phyloP scores from a whole-genome alignment of 2,888 invertebrate species.

The Chrysotoxum bicinctum region DNA sequence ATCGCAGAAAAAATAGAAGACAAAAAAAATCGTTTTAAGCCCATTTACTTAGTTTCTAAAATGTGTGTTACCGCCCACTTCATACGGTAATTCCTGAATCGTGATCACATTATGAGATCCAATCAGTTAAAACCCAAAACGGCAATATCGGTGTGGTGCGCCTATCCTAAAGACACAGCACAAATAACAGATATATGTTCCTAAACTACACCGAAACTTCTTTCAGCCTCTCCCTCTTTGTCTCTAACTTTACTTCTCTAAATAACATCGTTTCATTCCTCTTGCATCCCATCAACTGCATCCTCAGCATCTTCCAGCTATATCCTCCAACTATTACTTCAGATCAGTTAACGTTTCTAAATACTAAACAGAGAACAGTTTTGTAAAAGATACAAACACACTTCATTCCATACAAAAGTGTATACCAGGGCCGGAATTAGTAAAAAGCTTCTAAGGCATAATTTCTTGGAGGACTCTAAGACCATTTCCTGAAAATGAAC shows the following conservation, averaged over 20 bases:
- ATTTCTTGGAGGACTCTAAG: background rate
- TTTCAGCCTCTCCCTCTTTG: background rate
- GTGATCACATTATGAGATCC: constrained; percentile 80
- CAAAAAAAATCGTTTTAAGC: constrained; percentile 68
- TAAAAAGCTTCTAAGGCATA: background rate
- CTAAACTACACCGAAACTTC: constrained; percentile 27
- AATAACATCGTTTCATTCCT: constrained; percentile 7
- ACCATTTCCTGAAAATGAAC: background rate
- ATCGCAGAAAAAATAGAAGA: constrained; percentile 54
- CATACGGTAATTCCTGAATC: constrained; percentile 81
- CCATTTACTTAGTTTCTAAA: constrained; percentile 73
- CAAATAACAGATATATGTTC: constrained; percentile 26
- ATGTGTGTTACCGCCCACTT: constrained; percentile 79
- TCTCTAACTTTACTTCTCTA: background rate
- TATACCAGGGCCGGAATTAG: background rate
- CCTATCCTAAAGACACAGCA: constrained; percentile 47
- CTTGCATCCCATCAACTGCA: background rate
- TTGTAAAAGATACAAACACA: constrained; percentile 28
- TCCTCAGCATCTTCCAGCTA: background rate
- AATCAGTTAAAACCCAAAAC: constrained; percentile 75
- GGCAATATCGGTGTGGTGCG: constrained; percentile 70
- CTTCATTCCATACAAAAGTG: background rate
- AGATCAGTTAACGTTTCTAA: constrained; percentile 70
- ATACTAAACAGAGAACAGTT: constrained; percentile 44
- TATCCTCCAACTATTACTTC: constrained; percentile 34